Evolutionary conservation across 1,140 invertebrate species (phyloP).

Genomic region (Pogonomyrmex barbatus): DNA sequence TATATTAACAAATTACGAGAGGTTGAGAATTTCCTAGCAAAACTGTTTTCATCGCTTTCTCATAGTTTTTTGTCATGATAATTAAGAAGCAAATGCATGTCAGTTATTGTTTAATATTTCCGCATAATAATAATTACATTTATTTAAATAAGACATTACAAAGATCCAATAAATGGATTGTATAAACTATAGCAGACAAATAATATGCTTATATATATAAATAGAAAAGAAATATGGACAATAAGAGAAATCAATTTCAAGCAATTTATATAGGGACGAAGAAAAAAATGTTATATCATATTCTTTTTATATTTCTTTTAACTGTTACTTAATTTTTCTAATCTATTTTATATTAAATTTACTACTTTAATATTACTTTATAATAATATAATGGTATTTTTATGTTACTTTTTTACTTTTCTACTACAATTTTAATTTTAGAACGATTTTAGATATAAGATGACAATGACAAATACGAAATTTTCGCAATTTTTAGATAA

Average conservation of each 20-base stretch:
- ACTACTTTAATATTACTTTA: constrained; percentile 30
- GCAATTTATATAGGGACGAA: constrained; percentile 42
- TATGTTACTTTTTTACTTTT: constrained; percentile 53
- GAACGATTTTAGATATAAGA: constrained; percentile 50
- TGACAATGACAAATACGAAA: constrained; percentile 32
- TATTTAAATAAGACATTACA: constrained; percentile 27
- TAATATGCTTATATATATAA: constrained; percentile 56
- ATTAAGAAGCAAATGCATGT: constrained; percentile 7
- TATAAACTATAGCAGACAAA: constrained; percentile 34
- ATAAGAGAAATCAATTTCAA: constrained; percentile 61
- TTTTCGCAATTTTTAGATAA: constrained; percentile 37
- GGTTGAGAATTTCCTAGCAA: neutral
- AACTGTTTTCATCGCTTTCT: constrained; percentile 26
- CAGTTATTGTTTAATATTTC: constrained; percentile 29
- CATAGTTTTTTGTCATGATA: constrained; percentile 13
- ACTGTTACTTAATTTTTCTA: constrained; percentile 27
- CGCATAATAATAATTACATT: constrained; percentile 19
- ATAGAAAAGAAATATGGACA: constrained; percentile 48
- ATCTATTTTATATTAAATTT: constrained; percentile 34
- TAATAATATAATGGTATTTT: constrained; percentile 19
- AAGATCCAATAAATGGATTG: constrained; percentile 25
- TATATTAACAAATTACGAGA: constrained; percentile 4
- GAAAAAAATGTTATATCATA: constrained; percentile 20
- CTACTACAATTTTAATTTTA: constrained; percentile 49
- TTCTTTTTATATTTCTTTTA: constrained; percentile 39